Base-by-base conservation (phyloP, 1,140 invertebrate genomes). In the Penaeus vannamei region DNA sequence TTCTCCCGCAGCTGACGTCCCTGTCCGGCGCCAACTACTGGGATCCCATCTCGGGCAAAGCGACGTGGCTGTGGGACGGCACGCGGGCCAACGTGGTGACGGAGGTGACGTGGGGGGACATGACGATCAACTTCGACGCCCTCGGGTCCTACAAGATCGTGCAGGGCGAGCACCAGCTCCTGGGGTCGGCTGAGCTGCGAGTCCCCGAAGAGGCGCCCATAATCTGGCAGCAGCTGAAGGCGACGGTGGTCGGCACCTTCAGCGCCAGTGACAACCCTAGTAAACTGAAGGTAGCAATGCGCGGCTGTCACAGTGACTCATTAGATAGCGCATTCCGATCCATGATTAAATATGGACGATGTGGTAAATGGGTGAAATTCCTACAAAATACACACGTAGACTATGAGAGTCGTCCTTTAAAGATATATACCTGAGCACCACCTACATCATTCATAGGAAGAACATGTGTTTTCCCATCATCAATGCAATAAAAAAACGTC, bases 1-100 rank as follows among this genome's bases (percentile, higher is more conserved):
- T 26, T 77, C 36, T 42, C 32, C 22, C 32, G 22, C 85, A 86
- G 85, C n/a, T 86, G 20, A 53, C 61, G 5, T 80, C 85, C 29
- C 23, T 23, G 29, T 86, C 85, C 23, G 72, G 80, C 26, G 85
- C 85, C 32, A 64, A 86, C 20, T 86, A 80, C 46, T 86, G 85
- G 85, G 59, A 80, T 17, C 26, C 26, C 0, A 36, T 86, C n/a
- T 4, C 20, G 4, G 20, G 32, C 23, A 36, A n/a, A n/a, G 76
- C 66, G 7, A 62, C n/a, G 4, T 72, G 85, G 36, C n/a, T 36
- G 62, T 86, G 85, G 85, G 62, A 80, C 29, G 76, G 60, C 17
- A 84, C 46, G 32, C 23, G 53, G 4, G 59, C 29, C 12, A 62
- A 32, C 46, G 53, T 32, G 22, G 60, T 61, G 81, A 26, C 60